Percentiles rank a stretch among this genome's conserved stretches.
Evolutionary conservation across 2,797 vertebrate species (phyloP).

Genomic region (Eidolon dupreanum): DNA sequence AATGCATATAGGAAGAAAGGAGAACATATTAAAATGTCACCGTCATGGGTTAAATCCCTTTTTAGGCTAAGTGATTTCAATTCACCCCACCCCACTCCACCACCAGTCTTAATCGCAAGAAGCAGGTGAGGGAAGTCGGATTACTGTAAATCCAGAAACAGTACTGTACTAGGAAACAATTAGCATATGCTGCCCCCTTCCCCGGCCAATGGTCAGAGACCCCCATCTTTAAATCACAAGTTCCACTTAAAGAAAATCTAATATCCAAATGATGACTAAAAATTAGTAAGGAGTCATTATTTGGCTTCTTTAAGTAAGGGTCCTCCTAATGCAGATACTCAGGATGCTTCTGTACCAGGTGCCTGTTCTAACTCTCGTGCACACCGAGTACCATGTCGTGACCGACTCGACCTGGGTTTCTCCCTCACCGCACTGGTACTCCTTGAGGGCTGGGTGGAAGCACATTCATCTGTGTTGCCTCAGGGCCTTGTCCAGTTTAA

Average conservation of each 20-base stretch:
- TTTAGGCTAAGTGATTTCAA: constrained; percentile 38
- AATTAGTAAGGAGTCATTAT: neutral
- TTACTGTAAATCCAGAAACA: constrained; percentile 48
- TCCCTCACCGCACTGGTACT: neutral
- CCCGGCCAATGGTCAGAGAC: neutral
- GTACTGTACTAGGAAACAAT: constrained; percentile 26
- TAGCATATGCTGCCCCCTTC: neutral
- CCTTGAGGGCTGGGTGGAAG: neutral
- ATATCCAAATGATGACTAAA: constrained; percentile 22
- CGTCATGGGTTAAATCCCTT: constrained; percentile 3
- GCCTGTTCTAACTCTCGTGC: neutral
- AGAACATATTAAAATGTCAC: neutral
- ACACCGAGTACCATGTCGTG: neutral
- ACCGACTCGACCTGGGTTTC: neutral
- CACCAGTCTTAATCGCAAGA: constrained; percentile 33
- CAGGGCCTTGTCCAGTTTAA: neutral
- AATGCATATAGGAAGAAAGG: neutral
- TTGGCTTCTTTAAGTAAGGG: constrained; percentile 1
- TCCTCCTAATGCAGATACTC: neutral
- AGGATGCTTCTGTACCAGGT: neutral
- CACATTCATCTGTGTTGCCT: neutral
- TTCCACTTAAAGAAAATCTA: constrained; percentile 29
- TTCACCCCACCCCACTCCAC: neutral
- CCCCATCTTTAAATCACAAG: neutral
- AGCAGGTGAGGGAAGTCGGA: constrained; percentile 52